Percentiles rank a stretch among this genome's conserved stretches.
Conservation (phyloP, 2,113 vertebrate genomes). For the Zapornia atra region DNA sequence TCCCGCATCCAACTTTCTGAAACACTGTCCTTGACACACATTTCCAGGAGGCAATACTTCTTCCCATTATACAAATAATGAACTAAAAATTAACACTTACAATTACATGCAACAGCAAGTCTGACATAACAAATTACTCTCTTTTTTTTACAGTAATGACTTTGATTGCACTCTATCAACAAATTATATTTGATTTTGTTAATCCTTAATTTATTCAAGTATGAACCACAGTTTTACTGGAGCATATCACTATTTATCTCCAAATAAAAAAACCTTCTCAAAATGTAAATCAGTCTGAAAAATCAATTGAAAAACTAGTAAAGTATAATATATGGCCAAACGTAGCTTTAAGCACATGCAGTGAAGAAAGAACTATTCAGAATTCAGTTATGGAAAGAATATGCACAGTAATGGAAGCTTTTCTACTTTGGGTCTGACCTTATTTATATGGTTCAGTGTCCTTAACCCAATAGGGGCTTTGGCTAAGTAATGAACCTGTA, state of each 20-base stretch:
- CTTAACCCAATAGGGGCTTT: neutral
- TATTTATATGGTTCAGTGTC: neutral
- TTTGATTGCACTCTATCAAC: neutral
- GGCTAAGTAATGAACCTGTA: neutral
- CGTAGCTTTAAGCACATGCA: neutral
- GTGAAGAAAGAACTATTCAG: neutral
- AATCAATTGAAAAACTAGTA: neutral
- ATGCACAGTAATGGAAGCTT: neutral
- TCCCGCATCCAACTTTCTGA: neutral
- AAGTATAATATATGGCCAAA: neutral
- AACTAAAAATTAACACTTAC: constrained; percentile 43
- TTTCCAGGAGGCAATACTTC: neutral
- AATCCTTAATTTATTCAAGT: neutral
- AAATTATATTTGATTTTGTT: neutral
- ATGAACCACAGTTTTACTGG: neutral
- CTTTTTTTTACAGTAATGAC: neutral
- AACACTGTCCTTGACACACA: constrained; percentile 10
- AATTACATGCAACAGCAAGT: constrained; percentile 34
- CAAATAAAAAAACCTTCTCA: neutral
- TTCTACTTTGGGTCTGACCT: neutral
- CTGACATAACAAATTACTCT: neutral
- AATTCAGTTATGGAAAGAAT: neutral
- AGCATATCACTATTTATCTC: neutral
- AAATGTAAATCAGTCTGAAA: neutral
- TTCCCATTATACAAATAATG: constrained; percentile 12